Conservation (phyloP, 2,888 invertebrate species). For the Dexiosoma caninum region DNA sequence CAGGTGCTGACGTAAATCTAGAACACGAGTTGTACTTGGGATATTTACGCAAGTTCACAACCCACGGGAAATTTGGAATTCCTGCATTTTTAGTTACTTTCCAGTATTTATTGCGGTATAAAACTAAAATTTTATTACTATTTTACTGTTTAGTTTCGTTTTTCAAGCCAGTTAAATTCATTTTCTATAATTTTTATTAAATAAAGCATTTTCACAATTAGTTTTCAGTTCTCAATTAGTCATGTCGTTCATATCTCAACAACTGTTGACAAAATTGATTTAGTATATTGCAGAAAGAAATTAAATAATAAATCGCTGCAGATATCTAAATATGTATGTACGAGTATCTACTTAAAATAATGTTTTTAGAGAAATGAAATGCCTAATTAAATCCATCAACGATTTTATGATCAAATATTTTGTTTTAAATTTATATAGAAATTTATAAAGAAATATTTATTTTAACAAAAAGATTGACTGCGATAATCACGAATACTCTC, state of each 20-base stretch:
- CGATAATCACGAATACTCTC: background rate
- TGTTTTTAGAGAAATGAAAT: conserved; percentile 31
- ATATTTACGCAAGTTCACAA: no score
- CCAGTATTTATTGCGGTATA: no score
- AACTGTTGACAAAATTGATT: conserved; percentile 40
- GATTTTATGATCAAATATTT: conserved; percentile 15
- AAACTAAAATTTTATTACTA: no score
- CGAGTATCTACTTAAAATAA: no score
- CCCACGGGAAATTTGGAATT: background rate
- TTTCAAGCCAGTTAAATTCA: no score
- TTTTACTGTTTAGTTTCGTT: no score
- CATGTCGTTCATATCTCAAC: conserved; percentile 15
- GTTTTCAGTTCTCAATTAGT: background rate
- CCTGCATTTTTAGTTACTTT: no score
- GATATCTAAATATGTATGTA: background rate
- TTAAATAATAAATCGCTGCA: background rate
- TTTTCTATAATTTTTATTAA: no score
- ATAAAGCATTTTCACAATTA: no score
- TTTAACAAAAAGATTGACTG: background rate
- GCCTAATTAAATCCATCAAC: conserved; percentile 50
- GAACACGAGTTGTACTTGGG: no score
- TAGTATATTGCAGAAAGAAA: background rate
- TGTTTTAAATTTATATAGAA: background rate
- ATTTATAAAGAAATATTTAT: no score
- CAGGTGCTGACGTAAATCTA: no score